Base-by-base conservation (phyloP, 2,113 vertebrate genomes). In the Tor tambroides region DNA sequence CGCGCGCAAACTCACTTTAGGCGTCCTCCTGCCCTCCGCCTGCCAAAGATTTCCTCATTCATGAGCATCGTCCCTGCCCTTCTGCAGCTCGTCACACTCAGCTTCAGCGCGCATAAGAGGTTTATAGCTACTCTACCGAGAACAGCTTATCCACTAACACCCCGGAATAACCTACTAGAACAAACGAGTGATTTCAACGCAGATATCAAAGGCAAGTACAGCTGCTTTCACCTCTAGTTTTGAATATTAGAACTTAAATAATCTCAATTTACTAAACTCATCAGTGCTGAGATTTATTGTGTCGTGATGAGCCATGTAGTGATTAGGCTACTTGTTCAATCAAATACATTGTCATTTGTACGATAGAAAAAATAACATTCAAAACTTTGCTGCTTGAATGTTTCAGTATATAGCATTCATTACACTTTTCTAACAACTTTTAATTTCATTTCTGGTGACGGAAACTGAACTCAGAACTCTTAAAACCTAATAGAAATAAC, bases 91-190 rank as follows among this genome's bases (percentile, higher is more conserved):
- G n/a, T 85, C 80, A 28, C 61, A 43, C 89, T 63, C 79, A 87
- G 74, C 79, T 71, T 76, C 41, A 86, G 84, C 63, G 56, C 23
- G 35, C 89, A 80, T 92, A 91, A 92, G 92, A 92, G 93, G 90
- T 90, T 93, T 92, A 94, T 86, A 54, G 10, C 46, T 6, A 51
- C 67, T 49, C 67, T 17, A 35, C 43, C 46, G 51, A 74, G 63
- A 83, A 35, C 83, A 74, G 32, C 69, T 84, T 74, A 84, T 84
- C 83, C 49, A 59, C 26, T 69, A 69, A 83, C 81, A 51, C 28
- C 82, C 32, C 30, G 69, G 83, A 74, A 75, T 84, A 84, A 75
- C 46, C 69, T 84, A 11, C 23, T 11, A 54, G 83, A 26, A 74
- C 46, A 35, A 54, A 72, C 67, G 17, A 84, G 49, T 0, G 32